Evolutionary conservation across 2,113 vertebrate genomes (phyloP).

Genomic region (Lophotis ruficrista): DNA sequence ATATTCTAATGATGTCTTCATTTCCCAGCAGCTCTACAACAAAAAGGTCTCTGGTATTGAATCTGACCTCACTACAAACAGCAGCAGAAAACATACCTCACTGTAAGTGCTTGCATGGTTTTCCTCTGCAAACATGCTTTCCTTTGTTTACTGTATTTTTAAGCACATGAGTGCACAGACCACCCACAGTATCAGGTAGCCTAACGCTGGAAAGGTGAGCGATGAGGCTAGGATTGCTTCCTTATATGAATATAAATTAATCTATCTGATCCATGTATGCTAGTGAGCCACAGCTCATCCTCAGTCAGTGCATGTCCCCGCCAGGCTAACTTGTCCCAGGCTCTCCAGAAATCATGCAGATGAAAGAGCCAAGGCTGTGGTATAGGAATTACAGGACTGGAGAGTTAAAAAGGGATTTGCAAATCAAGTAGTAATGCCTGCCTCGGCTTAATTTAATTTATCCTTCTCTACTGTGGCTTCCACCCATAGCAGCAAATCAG

Average conservation of each 20-base stretch:
- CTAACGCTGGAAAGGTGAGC: slow-evolving; percentile 5
- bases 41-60: background rate
- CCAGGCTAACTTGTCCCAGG: slow-evolving; percentile 45
- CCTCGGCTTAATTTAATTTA: slow-evolving; percentile 38
- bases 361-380: slow-evolving; percentile 50
- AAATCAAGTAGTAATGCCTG: slow-evolving; percentile 58
- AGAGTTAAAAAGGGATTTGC: slow-evolving; percentile 61
- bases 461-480: background rate
- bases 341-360: slow-evolving; percentile 59
- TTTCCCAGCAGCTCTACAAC: background rate
- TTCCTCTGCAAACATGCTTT: background rate
- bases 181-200: slow-evolving; percentile 16
- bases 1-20: background rate
- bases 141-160: slow-evolving; percentile 55
- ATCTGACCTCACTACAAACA: slow-evolving; percentile 25
- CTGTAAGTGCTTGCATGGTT: background rate
- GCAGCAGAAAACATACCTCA: background rate
- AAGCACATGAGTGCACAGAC: background rate
- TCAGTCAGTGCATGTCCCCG: slow-evolving; percentile 25
- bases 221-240: slow-evolving; percentile 5
- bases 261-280: slow-evolving; percentile 23
- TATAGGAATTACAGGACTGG: slow-evolving; percentile 42
- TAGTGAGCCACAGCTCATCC: slow-evolving; percentile 49
- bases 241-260: slow-evolving; percentile 50
- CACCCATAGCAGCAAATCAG: background rate